Conservation (phyloP, 2,113 vertebrate species). For the Lota lota region DNA sequence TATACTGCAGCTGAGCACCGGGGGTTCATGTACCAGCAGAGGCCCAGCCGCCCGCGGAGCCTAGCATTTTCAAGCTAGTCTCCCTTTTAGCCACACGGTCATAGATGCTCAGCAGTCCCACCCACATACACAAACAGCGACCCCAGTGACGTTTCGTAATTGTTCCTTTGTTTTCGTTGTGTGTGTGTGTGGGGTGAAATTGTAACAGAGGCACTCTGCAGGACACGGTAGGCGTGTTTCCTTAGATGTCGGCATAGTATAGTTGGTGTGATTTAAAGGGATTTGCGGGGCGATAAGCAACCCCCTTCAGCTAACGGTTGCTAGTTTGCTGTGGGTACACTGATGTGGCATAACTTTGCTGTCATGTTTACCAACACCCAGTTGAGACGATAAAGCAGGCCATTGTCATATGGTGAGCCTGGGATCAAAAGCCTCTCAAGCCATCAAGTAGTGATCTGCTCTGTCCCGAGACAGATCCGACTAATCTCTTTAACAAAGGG, state of each 20-base stretch:
- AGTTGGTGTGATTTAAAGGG: too few relatives aligned
- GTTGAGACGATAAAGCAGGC: not conserved
- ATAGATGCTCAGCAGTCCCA: slow-evolving; percentile 76
- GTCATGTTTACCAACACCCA: slow-evolving; percentile 4
- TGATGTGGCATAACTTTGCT: slow-evolving; percentile 34
- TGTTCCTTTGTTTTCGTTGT: too few relatives aligned
- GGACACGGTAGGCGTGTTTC: too few relatives aligned
- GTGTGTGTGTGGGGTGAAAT: too few relatives aligned
- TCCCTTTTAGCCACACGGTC: slow-evolving; percentile 23
- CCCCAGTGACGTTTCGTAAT: too few relatives aligned
- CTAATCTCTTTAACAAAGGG: slow-evolving; percentile 72
- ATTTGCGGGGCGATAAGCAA: too few relatives aligned
- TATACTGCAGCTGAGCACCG: slow-evolving; percentile 24
- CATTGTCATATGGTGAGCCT: slow-evolving; percentile 1
- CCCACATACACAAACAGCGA: slow-evolving; percentile 54
- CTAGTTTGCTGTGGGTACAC: too few relatives aligned
- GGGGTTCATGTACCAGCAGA: slow-evolving; percentile 28
- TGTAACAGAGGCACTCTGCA: too few relatives aligned
- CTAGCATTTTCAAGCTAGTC: slow-evolving; percentile 45
- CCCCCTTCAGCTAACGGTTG: too few relatives aligned
- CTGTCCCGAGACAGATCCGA: slow-evolving; percentile 51
- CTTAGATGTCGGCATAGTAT: too few relatives aligned
- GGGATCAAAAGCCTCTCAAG: slow-evolving; percentile 20
- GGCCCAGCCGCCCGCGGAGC: slow-evolving; percentile 59
- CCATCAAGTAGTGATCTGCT: slow-evolving; percentile 30